Percentiles rank a stretch among this genome's conserved stretches.
phyloP scores from a whole-genome alignment of 2,113 vertebrate species.

The Megaptera novaeangliae region DNA sequence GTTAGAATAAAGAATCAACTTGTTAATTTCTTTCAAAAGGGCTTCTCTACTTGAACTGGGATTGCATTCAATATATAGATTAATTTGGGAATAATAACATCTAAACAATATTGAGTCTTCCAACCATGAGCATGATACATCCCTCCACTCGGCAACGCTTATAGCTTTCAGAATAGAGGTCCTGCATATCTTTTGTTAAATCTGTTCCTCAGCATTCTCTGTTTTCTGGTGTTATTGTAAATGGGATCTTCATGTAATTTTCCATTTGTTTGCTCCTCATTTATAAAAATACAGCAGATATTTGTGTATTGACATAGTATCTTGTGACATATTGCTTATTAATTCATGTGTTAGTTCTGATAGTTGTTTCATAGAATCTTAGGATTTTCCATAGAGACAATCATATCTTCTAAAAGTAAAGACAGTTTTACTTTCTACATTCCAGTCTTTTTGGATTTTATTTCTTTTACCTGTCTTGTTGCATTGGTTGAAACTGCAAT shows the following conservation, averaged over 20 bases:
- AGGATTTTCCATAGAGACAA: background rate
- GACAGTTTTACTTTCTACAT: background rate
- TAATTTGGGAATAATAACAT: background rate
- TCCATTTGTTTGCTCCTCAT: background rate
- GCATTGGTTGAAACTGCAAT: background rate
- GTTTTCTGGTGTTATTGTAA: background rate
- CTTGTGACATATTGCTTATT: background rate
- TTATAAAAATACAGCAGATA: background rate
- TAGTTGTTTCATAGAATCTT: background rate
- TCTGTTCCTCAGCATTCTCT: background rate
- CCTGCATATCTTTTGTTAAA: background rate
- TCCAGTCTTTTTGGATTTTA: background rate
- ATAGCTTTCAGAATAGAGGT: background rate
- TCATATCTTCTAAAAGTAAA: background rate
- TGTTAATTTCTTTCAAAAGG: background rate
- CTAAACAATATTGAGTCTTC: background rate
- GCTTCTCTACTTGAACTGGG: background rate
- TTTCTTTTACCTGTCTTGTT: background rate
- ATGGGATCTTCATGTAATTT: background rate
- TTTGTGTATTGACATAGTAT: rapidly evolving
- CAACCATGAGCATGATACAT: rapidly evolving
- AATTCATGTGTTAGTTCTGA: background rate
- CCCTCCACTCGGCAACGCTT: background rate
- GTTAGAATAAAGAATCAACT: background rate
- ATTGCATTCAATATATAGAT: background rate